Conservation (phyloP, 30 jellyfish, hydroid and myxozoan genomes). For the Catostylus mosaicus region DNA sequence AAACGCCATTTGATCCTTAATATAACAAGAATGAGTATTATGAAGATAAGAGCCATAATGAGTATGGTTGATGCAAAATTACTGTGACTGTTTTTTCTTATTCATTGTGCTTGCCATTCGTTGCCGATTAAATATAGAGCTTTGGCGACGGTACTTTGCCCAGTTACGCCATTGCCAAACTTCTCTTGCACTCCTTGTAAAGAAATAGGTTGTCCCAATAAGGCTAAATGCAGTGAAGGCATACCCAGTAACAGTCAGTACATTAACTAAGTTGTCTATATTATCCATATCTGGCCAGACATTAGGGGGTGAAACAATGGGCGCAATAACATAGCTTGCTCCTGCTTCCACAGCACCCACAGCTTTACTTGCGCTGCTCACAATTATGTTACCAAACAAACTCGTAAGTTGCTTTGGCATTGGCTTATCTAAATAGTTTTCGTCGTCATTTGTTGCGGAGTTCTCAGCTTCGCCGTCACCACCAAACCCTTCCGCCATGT, state of each 20-base stretch:
- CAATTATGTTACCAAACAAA: slow-evolving; percentile 40
- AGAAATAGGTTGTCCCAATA: slow-evolving; percentile 61
- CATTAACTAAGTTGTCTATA: slow-evolving; percentile 61
- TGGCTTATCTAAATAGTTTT: slow-evolving; percentile 37
- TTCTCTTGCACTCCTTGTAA: slow-evolving; percentile 57
- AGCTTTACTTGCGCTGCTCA: slow-evolving; percentile 60
- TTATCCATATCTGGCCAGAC: slow-evolving; percentile 79
- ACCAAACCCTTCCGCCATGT: slow-evolving; percentile 25
- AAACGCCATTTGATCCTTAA: too few relatives aligned
- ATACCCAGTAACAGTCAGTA: slow-evolving; percentile 66
- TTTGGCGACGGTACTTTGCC: slow-evolving; percentile 49
- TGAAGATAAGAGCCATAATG: too few relatives aligned
- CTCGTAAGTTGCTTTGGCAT: slow-evolving; percentile 62
- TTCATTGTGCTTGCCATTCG: neutral
- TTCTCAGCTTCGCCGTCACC: neutral
- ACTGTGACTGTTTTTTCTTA: too few relatives aligned
- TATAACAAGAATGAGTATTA: too few relatives aligned
- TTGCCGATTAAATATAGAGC: neutral
- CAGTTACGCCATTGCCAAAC: slow-evolving; percentile 64
- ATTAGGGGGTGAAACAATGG: slow-evolving; percentile 50
- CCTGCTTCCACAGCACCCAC: slow-evolving; percentile 58
- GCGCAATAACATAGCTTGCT: slow-evolving; percentile 41
- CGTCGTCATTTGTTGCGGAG: slow-evolving; percentile 14
- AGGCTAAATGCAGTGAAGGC: slow-evolving; percentile 63
- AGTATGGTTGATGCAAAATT: too few relatives aligned